phyloP scores from a whole-genome alignment of 1,140 invertebrate genomes.

The Drosophila burlai region DNA sequence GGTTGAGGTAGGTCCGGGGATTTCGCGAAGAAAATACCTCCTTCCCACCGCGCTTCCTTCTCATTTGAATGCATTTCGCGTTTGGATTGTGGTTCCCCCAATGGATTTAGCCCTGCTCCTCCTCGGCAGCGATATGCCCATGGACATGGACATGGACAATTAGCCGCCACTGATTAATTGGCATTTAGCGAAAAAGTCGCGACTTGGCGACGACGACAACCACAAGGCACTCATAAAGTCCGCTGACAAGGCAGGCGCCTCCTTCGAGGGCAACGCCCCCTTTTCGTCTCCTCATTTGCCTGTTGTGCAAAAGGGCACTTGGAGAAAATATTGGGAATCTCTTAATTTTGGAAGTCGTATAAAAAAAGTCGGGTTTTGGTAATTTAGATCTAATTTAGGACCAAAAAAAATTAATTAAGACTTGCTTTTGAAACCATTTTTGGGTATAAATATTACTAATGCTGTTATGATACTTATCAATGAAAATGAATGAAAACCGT shows the following conservation, averaged over 20 bases:
- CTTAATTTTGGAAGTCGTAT: rapidly evolving
- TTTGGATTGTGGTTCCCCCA: conserved; percentile 20
- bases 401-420: background rate
- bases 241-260: conserved; percentile 38
- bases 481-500: no score
- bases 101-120: conserved; percentile 26
- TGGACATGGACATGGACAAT: conserved; percentile 61
- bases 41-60: background rate
- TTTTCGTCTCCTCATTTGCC: background rate
- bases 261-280: conserved; percentile 18
- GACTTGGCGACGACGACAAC: conserved; percentile 55
- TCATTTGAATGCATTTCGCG: conserved; percentile 72
- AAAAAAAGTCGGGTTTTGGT: rapidly evolving
- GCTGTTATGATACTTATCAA: no score
- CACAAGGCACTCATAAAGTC: conserved; percentile 30
- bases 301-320: conserved; percentile 1
- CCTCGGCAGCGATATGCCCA: conserved; percentile 18
- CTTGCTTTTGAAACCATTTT: background rate
- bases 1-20: conserved; percentile 69
- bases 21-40: conserved; percentile 8
- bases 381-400: background rate
- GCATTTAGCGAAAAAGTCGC: conserved; percentile 57
- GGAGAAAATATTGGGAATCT: background rate
- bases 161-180: conserved; percentile 75
- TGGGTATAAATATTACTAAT: background rate